Conservation (phyloP, 1,140 invertebrate species). For the Bombus haemorrhoidalis region DNA sequence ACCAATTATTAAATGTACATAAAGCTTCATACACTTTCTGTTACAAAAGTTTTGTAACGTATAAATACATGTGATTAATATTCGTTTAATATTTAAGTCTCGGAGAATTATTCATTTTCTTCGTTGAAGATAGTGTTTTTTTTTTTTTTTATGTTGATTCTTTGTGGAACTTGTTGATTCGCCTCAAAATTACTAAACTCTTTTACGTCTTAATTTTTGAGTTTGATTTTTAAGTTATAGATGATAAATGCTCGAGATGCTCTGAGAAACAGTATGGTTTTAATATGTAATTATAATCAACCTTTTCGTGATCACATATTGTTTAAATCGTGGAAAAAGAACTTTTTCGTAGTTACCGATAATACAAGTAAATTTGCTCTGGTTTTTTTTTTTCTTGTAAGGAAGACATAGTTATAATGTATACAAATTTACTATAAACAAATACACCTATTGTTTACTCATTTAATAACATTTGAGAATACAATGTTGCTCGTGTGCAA, state of each 20-base stretch:
- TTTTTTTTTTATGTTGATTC: not conserved
- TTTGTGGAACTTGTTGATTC: not conserved
- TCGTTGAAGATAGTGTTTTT: not conserved
- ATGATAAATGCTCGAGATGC: too few species aligned
- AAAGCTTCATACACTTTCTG: not conserved
- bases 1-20: conserved; percentile 4
- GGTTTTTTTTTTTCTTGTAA: too few species aligned
- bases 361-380: too few species aligned
- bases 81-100: not conserved
- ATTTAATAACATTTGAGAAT: too few species aligned
- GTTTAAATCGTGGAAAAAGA: not conserved
- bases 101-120: too few species aligned
- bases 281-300: not conserved
- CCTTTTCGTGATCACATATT: not conserved
- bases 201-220: too few species aligned
- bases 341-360: too few species aligned
- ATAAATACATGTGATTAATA: not conserved
- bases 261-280: not conserved
- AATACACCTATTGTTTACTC: too few species aligned
- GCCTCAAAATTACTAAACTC: not conserved
- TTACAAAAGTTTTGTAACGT: not conserved
- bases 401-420: too few species aligned
- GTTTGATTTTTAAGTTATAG: not conserved
- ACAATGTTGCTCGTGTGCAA: too few species aligned
- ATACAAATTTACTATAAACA: too few species aligned